Conservation (phyloP, 2,888 invertebrate genomes). For the Zele albiditarsus region DNA sequence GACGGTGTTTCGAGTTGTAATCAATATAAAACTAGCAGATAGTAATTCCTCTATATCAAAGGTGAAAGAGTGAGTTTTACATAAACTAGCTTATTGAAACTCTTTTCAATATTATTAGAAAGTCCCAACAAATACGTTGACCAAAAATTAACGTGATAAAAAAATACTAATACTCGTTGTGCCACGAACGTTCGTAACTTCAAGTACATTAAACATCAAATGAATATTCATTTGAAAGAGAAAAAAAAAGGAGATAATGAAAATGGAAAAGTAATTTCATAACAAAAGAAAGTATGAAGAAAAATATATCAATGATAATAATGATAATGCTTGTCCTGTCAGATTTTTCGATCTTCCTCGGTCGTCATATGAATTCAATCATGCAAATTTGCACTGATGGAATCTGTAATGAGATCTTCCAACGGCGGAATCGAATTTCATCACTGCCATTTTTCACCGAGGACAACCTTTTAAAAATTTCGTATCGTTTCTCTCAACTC, state of each 20-base stretch:
- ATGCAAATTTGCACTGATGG: slow-evolving; percentile 33
- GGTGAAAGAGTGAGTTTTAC: too few relatives aligned
- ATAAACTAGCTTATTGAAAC: too few relatives aligned
- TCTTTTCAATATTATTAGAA: too few relatives aligned
- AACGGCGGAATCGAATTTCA: slow-evolving; percentile 14
- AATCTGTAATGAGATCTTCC: slow-evolving; percentile 39
- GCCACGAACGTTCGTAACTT: too few relatives aligned
- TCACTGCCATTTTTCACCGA: slow-evolving; percentile 19
- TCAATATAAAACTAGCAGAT: too few relatives aligned
- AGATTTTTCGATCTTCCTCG: slow-evolving; percentile 19
- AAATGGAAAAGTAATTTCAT: neutral
- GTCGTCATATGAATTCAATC: slow-evolving; percentile 35
- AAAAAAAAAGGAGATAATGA: too few relatives aligned
- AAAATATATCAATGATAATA: neutral
- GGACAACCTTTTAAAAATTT: neutral
- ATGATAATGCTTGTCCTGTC: slow-evolving; percentile 10
- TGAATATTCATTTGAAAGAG: slow-evolving; percentile 6
- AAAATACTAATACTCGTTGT: too few relatives aligned
- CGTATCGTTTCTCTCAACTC: neutral
- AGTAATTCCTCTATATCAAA: too few relatives aligned
- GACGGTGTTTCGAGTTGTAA: too few relatives aligned
- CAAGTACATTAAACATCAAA: slow-evolving; percentile 40
- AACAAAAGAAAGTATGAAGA: neutral
- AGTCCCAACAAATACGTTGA: too few relatives aligned
- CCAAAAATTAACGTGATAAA: too few relatives aligned